A percentile compares a stretch with the other conserved stretches of the same genome.
Conservation (phyloP, 2,888 invertebrate genomes). For the Zele albiditarsus region DNA sequence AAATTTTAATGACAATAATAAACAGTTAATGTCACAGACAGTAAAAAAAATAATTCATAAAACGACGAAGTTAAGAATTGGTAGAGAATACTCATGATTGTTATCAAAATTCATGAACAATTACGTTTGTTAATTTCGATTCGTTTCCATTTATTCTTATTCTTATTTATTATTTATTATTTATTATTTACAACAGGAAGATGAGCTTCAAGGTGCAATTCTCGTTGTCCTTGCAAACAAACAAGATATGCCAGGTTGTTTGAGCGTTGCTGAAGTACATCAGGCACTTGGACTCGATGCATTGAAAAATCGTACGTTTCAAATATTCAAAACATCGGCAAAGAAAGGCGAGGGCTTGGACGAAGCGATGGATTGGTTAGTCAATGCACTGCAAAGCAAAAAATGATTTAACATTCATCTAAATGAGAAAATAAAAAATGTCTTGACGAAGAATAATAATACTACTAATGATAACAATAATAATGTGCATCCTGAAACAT, state of each 20-base stretch:
- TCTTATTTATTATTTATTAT: not conserved
- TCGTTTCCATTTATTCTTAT: slow-evolving; percentile 18
- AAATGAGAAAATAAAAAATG: slow-evolving; percentile 13
- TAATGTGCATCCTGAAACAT: not conserved
- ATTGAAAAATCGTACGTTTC: slow-evolving; percentile 97
- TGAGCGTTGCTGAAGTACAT: slow-evolving; percentile 97
- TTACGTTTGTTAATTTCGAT: no score
- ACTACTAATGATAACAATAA: not conserved
- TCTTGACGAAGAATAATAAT: not conserved
- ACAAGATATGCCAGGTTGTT: slow-evolving; percentile 98
- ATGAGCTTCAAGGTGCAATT: slow-evolving; percentile 96
- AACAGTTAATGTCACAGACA: slow-evolving; percentile 18
- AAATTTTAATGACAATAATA: slow-evolving; percentile 11
- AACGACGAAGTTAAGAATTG: not conserved
- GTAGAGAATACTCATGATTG: no score
- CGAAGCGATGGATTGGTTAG: slow-evolving; percentile 99
- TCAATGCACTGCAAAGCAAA: slow-evolving; percentile 90
- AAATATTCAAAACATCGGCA: slow-evolving; percentile 99
- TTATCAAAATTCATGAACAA: not conserved
- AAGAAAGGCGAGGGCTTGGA: slow-evolving; percentile 98
- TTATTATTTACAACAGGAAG: slow-evolving; percentile 81
- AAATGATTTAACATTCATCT: slow-evolving; percentile 76
- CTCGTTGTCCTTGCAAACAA: slow-evolving; percentile 98
- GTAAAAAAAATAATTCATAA: not conserved
- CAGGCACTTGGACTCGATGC: slow-evolving; percentile 96